phyloP scores from a whole-genome alignment of 2,113 vertebrate genomes.

The Notarius lentiginosus region DNA sequence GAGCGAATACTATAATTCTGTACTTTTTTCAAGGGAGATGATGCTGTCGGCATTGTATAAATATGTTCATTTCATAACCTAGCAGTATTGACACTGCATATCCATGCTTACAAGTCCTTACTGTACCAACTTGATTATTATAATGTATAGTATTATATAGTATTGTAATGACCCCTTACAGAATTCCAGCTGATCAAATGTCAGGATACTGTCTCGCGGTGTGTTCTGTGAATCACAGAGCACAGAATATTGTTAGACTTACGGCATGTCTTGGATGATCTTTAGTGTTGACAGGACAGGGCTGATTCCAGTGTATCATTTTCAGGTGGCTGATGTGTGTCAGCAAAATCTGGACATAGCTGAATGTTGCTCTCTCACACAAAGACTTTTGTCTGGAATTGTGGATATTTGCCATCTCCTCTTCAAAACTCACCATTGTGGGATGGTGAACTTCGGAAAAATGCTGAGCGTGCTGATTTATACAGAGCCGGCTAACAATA shows the following conservation, averaged over 20 bases:
- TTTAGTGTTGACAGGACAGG: constrained; percentile 7
- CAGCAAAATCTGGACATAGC: constrained; percentile 32
- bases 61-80: neutral
- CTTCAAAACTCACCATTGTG: constrained; percentile 37
- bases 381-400: constrained; percentile 50
- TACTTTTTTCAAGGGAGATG: neutral
- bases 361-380: constrained; percentile 49
- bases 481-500: constrained; percentile 49
- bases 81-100: constrained; percentile 1
- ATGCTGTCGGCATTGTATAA: neutral
- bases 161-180: neutral
- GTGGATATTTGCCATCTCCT: constrained; percentile 34
- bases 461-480: constrained; percentile 48
- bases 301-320: neutral
- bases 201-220: neutral
- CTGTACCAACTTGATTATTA: neutral
- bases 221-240: constrained; percentile 24
- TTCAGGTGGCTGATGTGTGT: constrained; percentile 39
- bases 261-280: constrained; percentile 31
- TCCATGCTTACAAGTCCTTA: neutral
- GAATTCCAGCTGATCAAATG: constrained; percentile 10
- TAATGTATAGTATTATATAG: neutral
- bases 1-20: neutral
- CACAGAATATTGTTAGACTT: neutral
- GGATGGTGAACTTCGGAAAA: constrained; percentile 45